These are phyloP conservation scores for Parasteatoda tepidariorum DNA, from an alignment of 1,140 invertebrate genomes.

Conservation along the genomic window DNA sequence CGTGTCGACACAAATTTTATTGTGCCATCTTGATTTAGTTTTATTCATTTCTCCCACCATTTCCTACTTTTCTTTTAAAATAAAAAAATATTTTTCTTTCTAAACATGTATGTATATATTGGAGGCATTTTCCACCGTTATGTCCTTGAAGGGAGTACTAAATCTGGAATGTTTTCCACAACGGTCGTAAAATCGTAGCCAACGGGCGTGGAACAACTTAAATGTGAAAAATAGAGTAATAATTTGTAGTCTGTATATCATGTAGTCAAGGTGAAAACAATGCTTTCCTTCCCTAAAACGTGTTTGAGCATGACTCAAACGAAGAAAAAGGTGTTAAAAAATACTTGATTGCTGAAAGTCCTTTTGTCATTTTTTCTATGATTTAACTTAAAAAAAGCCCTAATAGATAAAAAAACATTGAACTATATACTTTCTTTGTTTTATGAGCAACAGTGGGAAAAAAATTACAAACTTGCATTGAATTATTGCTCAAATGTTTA, in stretches of 20 bases:
- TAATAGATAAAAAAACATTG: too few relatives aligned
- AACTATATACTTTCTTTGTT: too few relatives aligned
- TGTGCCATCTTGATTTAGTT: too few relatives aligned
- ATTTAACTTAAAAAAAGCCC: too few relatives aligned
- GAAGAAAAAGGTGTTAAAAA: neutral
- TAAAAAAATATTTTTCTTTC: too few relatives aligned
- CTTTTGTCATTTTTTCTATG: neutral
- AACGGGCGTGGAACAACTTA: conserved; percentile 9
- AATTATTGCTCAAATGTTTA: too few relatives aligned
- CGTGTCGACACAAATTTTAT: too few relatives aligned
- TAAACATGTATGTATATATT: neutral
- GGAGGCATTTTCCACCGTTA: neutral
- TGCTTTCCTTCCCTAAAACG: neutral
- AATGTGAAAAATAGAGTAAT: conserved; percentile 35
- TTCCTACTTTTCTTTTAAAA: too few relatives aligned
- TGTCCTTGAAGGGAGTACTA: neutral
- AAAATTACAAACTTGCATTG: too few relatives aligned
- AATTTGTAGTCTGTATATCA: conserved; percentile 25
- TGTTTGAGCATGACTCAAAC: conserved; percentile 1
- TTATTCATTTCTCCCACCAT: too few relatives aligned
- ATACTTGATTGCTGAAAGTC: neutral
- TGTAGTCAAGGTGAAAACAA: conserved; percentile 4
- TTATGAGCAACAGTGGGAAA: too few relatives aligned
- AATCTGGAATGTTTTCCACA: too few relatives aligned
- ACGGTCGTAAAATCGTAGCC: neutral